Evolutionary conservation across 1,140 invertebrate genomes (phyloP).

Genomic region (Uloborus diversus): DNA sequence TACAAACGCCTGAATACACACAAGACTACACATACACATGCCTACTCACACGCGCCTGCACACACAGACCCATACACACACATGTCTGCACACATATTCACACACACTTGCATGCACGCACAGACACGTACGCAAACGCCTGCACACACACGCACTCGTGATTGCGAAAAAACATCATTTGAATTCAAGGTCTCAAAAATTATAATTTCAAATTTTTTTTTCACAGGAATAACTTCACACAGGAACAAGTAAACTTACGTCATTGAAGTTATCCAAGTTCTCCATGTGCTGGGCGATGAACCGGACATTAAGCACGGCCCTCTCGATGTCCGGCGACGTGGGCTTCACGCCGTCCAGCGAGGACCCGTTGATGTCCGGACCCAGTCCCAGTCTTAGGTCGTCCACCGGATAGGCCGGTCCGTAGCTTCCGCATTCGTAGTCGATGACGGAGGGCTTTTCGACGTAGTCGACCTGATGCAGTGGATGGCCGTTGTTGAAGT

Average conservation of each 20-base stretch:
- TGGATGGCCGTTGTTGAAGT: slow-evolving; percentile 5
- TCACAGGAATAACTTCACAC: no score
- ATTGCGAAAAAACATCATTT: no score
- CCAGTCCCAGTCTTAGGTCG: not conserved
- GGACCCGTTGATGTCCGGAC: slow-evolving; percentile 29
- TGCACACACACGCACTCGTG: no score
- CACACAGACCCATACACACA: not conserved
- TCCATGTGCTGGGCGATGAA: slow-evolving; percentile 94
- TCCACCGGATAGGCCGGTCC: slow-evolving; percentile 6
- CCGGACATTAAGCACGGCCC: slow-evolving; percentile 89
- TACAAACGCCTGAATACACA: no score
- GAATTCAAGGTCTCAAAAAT: no score
- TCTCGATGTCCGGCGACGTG: slow-evolving; percentile 85
- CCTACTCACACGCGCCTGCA: not conserved
- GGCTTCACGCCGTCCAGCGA: not conserved
- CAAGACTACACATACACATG: no score
- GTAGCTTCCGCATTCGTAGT: slow-evolving; percentile 35
- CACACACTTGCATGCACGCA: not conserved
- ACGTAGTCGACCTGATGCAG: not conserved
- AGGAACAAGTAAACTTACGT: no score
- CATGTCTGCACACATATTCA: not conserved
- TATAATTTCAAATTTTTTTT: no score
- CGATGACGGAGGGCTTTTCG: slow-evolving; percentile 24
- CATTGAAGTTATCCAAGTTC: slow-evolving; percentile 90
- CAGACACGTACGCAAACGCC: no score